phyloP scores from a whole-genome alignment of 1,140 invertebrate species.

The Drosophila paulistorum region DNA sequence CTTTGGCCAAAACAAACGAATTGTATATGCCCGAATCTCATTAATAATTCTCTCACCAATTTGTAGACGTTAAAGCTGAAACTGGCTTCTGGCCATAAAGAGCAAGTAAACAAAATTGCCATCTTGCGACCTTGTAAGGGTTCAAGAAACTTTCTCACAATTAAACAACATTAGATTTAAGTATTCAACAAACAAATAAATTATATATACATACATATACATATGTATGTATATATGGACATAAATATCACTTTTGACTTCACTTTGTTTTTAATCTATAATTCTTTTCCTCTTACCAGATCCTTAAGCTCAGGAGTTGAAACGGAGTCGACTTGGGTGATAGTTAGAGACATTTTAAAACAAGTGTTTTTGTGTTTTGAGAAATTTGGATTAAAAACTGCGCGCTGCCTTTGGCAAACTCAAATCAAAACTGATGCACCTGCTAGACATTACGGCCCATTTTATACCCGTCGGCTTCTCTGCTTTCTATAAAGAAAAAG shows the following conservation, averaged over 20 bases:
- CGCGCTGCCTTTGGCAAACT: slow-evolving; percentile 47
- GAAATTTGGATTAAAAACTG: slow-evolving; percentile 12
- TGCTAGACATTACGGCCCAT: slow-evolving; percentile 45
- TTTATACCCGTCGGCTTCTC: slow-evolving; percentile 49
- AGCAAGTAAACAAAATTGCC: slow-evolving; percentile 22
- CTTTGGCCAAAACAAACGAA: slow-evolving; percentile 60
- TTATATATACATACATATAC: too few relatives aligned
- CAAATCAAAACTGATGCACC: slow-evolving; percentile 44
- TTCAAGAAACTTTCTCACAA: slow-evolving; percentile 41
- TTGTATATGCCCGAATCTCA: slow-evolving; percentile 22
- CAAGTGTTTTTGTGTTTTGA: slow-evolving; percentile 1
- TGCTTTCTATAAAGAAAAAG: slow-evolving; percentile 43
- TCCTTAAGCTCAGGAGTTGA: slow-evolving; percentile 72
- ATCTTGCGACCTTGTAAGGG: slow-evolving; percentile 34
- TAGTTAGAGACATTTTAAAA: slow-evolving; percentile 65
- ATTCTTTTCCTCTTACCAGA: slow-evolving; percentile 53
- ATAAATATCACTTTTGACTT: not conserved
- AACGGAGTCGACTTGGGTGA: slow-evolving; percentile 52
- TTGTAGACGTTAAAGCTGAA: slow-evolving; percentile 20
- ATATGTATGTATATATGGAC: not conserved
- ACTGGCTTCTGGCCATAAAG: slow-evolving; percentile 40
- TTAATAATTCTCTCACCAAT: slow-evolving; percentile 40
- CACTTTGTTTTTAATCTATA: slow-evolving; percentile 1
- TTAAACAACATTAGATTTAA: not conserved
- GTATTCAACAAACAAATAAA: not conserved